These are phyloP conservation scores for Erithacus rubecula DNA, from an alignment of 2,797 vertebrate genomes.

Conservation along the genomic window DNA sequence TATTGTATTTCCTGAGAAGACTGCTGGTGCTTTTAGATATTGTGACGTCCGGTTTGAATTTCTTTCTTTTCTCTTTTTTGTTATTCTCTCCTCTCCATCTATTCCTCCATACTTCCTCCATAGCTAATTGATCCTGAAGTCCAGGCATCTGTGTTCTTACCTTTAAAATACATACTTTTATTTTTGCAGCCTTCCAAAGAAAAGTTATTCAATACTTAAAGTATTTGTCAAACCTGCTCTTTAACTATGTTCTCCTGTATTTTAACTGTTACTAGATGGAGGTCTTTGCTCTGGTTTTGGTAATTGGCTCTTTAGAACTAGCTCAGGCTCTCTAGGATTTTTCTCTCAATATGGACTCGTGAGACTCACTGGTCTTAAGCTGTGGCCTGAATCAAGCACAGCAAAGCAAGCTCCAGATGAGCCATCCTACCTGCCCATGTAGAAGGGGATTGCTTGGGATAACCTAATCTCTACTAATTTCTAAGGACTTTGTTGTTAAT, in stretches of 20 bases:
- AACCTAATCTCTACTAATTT: background rate
- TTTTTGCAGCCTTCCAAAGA: background rate
- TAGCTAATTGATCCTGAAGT: background rate
- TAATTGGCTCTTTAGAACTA: background rate
- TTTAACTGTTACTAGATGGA: background rate
- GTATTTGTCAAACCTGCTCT: background rate
- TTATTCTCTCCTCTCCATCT: background rate
- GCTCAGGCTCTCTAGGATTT: background rate
- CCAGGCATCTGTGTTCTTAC: background rate
- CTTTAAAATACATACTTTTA: background rate
- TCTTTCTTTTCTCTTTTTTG: background rate
- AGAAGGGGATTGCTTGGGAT: background rate
- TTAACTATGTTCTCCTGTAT: background rate
- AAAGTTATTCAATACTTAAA: background rate
- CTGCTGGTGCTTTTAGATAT: background rate
- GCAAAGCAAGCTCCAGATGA: background rate
- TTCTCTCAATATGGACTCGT: background rate
- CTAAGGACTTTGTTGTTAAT: background rate
- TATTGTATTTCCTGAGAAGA: background rate
- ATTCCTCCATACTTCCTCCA: background rate
- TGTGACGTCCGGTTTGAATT: background rate
- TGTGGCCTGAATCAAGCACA: background rate
- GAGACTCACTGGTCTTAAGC: background rate
- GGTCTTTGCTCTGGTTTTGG: background rate
- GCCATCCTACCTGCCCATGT: accelerated